These are phyloP conservation scores for Ephydatia muelleri DNA, from an alignment of 37 sponge, comb jelly and placozoan species.

Conservation along the genomic window DNA sequence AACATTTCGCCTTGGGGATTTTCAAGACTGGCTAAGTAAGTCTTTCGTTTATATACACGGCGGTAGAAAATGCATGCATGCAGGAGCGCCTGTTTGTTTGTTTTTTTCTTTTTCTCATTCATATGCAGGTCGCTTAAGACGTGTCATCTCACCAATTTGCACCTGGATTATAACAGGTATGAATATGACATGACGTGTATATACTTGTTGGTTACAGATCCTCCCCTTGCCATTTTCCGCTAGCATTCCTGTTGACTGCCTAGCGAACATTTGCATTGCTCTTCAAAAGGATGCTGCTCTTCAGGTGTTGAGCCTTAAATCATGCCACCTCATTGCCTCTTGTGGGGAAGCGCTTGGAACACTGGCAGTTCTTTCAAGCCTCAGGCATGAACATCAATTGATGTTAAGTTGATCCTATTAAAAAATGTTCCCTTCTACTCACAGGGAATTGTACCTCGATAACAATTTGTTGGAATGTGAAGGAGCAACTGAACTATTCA, in stretches of 20 bases:
- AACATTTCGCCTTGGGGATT: conserved; percentile 40
- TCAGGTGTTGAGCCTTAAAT: conserved; percentile 60
- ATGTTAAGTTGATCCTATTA: too few species aligned
- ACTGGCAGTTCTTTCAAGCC: conserved; percentile 18
- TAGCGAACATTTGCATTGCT: conserved; percentile 31
- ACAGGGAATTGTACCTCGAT: conserved; percentile 48
- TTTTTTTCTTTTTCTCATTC: neutral
- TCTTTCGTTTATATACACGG: neutral
- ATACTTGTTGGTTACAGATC: too few species aligned
- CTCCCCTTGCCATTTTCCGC: neutral
- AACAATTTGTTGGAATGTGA: conserved; percentile 55
- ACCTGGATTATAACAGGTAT: conserved; percentile 54
- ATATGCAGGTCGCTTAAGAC: conserved; percentile 1
- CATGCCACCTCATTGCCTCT: conserved; percentile 35
- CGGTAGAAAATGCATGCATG: neutral
- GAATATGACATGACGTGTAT: neutral
- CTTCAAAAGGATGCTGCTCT: conserved; percentile 11
- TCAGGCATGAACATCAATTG: conserved; percentile 30
- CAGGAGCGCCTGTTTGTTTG: neutral
- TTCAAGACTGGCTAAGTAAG: conserved; percentile 47
- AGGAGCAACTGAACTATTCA: conserved; percentile 47
- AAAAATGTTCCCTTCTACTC: neutral
- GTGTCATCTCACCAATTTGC: conserved; percentile 21
- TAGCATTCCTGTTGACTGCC: conserved; percentile 15
- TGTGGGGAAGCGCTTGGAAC: conserved; percentile 59